phyloP scores from a whole-genome alignment of 1,140 invertebrate genomes.

The Oncopodura yosiiana region DNA sequence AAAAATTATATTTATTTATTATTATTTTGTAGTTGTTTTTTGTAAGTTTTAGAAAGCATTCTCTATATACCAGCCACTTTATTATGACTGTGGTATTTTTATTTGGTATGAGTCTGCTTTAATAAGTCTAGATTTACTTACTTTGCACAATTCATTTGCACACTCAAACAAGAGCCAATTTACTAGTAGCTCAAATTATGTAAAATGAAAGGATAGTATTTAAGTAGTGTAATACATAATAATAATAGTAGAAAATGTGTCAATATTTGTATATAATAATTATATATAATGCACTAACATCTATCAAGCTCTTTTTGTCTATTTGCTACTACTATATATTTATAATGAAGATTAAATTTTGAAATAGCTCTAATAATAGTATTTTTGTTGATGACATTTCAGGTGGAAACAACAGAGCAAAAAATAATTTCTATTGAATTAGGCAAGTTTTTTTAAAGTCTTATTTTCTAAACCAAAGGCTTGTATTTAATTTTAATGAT shows the following conservation, averaged over 20 bases:
- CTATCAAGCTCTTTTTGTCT: background rate
- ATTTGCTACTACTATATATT: background rate
- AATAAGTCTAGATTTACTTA: background rate
- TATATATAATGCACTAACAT: background rate
- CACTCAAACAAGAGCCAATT: background rate
- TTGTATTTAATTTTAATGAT: no score
- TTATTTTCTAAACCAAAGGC: no score
- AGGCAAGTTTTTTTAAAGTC: no score
- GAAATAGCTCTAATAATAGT: background rate
- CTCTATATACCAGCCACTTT: no score
- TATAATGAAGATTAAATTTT: background rate
- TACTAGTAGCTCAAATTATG: background rate
- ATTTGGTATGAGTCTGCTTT: background rate
- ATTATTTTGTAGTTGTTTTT: no score
- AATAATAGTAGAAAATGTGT: background rate
- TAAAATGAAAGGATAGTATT: background rate
- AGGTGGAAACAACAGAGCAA: constrained; percentile 78
- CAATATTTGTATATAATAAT: background rate
- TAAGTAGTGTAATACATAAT: background rate
- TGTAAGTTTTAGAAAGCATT: no score
- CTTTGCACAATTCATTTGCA: background rate
- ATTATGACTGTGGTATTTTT: background rate
- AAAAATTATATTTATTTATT: no score
- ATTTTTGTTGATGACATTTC: constrained; percentile 8
- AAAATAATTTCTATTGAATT: constrained; percentile 78